Evolutionary conservation across 2,113 vertebrate species (phyloP), one percentile per base, ranked within the genome.

Genomic region (Thalassarche chlororhynchos): DNA sequence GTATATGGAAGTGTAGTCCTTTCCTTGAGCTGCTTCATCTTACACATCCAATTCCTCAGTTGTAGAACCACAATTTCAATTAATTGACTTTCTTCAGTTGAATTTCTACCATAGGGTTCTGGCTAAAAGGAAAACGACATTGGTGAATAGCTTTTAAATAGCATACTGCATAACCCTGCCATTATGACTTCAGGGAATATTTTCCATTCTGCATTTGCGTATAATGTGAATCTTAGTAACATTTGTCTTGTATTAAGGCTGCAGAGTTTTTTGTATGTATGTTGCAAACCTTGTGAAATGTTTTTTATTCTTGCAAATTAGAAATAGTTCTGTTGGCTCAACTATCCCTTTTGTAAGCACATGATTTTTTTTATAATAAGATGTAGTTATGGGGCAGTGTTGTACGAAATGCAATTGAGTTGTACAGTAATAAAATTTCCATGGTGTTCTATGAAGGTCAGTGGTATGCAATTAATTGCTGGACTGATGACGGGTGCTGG

Each of bases 391-490:
- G 93, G 93, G 96, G 96, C 97, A 96, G 96, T 98, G 96, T 98
- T 96, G 97, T 97, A 98, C 26, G 46, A 89, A 97, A 97, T 98
- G 98, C 97, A 98, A 96, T 97, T 97, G 95, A 97, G 97, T 97
- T 98, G 94, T 96, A 93, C 98, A 98, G 98, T 98, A 98, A 98
- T 97, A 97, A 98, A 97, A 99, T 99, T 99, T 99, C 98, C 98
- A 99, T 98, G 98, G 99, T 98, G 98, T 97, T 96, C 94, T 97
- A 57, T 95, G 95, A 95, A 98, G 98, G 98, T 98, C 97, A 98
- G 95, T 98, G 98, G 98, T 98, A 98, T 99, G 98, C 98, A 98
- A 98, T 99, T 99, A 99, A 98, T 98, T 98, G 97, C 97, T 93
- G 96, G 90, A 97, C 98, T 96, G 87, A 90, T 97, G 98, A 98